These are phyloP conservation scores for Apodemia zela DNA, from an alignment of 2,888 invertebrate genomes.

Conservation along the genomic window DNA sequence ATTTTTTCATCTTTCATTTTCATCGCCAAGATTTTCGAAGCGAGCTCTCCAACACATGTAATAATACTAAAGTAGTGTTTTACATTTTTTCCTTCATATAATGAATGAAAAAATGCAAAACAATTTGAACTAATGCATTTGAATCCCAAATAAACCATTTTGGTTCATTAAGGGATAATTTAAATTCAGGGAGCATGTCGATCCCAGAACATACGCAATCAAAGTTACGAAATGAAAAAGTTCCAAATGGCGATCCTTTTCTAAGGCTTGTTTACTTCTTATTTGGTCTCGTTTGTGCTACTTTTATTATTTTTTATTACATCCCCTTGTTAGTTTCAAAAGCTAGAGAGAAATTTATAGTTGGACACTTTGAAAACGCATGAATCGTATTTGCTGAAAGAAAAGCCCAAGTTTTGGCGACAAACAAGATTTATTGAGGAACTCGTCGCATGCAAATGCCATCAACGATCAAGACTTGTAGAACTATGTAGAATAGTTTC, in stretches of 20 bases:
- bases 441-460: constrained; percentile 31
- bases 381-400: constrained; percentile 19
- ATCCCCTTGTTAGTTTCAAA: constrained; percentile 34
- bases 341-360: constrained; percentile 47
- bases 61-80: no score
- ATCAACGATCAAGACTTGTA: not conserved
- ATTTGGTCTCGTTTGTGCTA: constrained; percentile 39
- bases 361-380: constrained; percentile 31
- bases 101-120: not conserved
- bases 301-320: constrained; percentile 52
- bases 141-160: constrained; percentile 37
- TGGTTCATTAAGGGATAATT: constrained; percentile 40
- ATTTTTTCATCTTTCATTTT: no score
- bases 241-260: constrained; percentile 41
- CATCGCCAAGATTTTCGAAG: no score
- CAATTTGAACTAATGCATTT: constrained; percentile 30
- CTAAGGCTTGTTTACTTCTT: constrained; percentile 39
- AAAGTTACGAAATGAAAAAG: constrained; percentile 64
- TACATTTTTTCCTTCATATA: no score
- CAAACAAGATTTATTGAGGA: constrained; percentile 49
- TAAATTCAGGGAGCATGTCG: constrained; percentile 47
- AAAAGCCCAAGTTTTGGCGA: constrained; percentile 38
- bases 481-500: constrained; percentile 7
- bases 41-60: no score
- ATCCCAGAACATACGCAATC: constrained; percentile 46